These are phyloP conservation scores for Exocentrus adspersus DNA, from an alignment of 2,888 invertebrate genomes.

Conservation along the genomic window DNA sequence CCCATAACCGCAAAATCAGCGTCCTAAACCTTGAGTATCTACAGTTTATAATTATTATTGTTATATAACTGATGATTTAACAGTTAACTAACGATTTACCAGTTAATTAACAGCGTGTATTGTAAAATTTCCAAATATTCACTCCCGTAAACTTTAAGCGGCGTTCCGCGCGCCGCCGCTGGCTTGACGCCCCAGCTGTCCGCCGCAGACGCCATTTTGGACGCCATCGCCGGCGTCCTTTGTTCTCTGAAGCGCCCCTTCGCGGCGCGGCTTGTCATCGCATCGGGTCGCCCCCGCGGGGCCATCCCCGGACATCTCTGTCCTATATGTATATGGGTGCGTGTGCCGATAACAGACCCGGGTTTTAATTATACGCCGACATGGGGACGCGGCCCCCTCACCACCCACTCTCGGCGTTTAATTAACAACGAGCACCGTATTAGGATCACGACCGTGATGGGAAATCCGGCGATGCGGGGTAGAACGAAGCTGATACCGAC, in stretches of 20 bases:
- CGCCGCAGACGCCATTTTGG: slow-evolving; percentile 60
- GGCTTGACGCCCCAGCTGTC: slow-evolving; percentile 58
- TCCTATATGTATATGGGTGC: too few species aligned
- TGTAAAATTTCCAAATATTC: too few species aligned
- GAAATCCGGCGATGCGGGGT: too few species aligned
- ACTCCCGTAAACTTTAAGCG: too few species aligned
- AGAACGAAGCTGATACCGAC: too few species aligned
- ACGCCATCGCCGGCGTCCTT: slow-evolving; percentile 57
- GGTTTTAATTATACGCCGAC: slow-evolving; percentile 8
- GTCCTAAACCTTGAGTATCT: too few species aligned
- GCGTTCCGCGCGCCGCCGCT: slow-evolving; percentile 16
- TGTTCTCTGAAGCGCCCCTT: slow-evolving; percentile 42
- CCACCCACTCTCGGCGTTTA: not conserved
- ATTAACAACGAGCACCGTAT: not conserved
- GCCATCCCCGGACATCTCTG: slow-evolving; percentile 21
- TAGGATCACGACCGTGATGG: too few species aligned
- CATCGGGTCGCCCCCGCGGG: slow-evolving; percentile 40
- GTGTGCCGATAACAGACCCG: slow-evolving; percentile 9
- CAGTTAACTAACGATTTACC: too few species aligned
- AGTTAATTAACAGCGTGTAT: too few species aligned
- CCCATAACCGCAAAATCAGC: too few species aligned
- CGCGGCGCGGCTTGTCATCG: slow-evolving; percentile 39
- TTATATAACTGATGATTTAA: too few species aligned
- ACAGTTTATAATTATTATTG: too few species aligned
- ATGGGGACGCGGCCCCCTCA: not conserved